These are phyloP conservation scores for Sinella curviseta DNA, from an alignment of 1,140 invertebrate species.

Conservation along the genomic window DNA sequence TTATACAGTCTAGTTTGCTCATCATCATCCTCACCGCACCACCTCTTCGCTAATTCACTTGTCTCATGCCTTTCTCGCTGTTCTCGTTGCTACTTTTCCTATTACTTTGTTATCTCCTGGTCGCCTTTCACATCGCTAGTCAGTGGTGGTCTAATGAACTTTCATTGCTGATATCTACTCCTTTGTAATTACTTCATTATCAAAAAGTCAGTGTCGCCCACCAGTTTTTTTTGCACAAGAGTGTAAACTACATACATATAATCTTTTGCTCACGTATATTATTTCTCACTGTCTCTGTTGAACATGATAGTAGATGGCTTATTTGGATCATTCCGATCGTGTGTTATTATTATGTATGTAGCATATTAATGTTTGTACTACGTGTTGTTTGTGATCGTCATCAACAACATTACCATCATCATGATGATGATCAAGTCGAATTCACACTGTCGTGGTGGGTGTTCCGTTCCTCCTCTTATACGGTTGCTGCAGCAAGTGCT, in stretches of 20 bases:
- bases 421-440: neutral
- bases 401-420: neutral
- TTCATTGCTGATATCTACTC: constrained; percentile 1
- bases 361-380: neutral
- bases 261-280: too few species aligned
- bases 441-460: neutral
- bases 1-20: too few species aligned
- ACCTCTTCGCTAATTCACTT: neutral
- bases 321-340: neutral
- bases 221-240: neutral
- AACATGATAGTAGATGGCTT: neutral
- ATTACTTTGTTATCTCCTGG: neutral
- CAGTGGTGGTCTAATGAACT: constrained; percentile 15
- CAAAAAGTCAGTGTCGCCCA: neutral
- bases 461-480: neutral
- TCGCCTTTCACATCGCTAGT: neutral
- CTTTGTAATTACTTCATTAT: neutral
- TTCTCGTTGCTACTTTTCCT: neutral
- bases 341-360: neutral
- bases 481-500: too few species aligned
- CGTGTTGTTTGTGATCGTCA: neutral
- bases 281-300: too few species aligned
- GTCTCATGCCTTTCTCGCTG: neutral
- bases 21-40: neutral
- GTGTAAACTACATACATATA: neutral